phyloP scores from a whole-genome alignment of 2,797 vertebrate genomes.

The Falco novaeseelandiae region DNA sequence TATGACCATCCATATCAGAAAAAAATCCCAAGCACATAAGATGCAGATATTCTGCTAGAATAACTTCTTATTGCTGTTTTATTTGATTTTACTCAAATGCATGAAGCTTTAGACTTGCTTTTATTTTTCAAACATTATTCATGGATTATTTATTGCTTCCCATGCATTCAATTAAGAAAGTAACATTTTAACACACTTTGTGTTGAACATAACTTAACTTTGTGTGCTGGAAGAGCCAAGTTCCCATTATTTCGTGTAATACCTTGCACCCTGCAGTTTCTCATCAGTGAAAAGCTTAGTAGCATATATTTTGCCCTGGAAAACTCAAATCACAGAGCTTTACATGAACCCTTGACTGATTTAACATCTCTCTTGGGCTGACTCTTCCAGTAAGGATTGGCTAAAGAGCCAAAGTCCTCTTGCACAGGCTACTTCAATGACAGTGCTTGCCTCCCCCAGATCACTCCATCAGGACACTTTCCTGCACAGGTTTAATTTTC shows the following conservation, averaged over 20 bases:
- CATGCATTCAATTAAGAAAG: not conserved
- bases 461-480: not conserved
- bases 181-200: not conserved
- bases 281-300: not conserved
- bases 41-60: not conserved
- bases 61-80: not conserved
- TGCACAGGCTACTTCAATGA: not conserved
- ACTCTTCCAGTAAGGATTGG: not conserved
- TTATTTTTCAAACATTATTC: not conserved
- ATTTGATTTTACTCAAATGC: not conserved
- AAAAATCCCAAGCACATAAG: not conserved
- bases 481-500: slow-evolving; percentile 1
- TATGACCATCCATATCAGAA: not conserved
- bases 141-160: not conserved
- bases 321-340: not conserved
- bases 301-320: not conserved
- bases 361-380: not conserved
- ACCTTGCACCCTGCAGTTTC: not conserved
- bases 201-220: not conserved
- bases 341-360: not conserved
- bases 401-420: not conserved
- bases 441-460: not conserved
- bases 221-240: not conserved
- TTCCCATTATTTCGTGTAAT: not conserved
- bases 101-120: not conserved